phyloP scores from a whole-genome alignment of 2,797 vertebrate genomes.

The Alca torda region DNA sequence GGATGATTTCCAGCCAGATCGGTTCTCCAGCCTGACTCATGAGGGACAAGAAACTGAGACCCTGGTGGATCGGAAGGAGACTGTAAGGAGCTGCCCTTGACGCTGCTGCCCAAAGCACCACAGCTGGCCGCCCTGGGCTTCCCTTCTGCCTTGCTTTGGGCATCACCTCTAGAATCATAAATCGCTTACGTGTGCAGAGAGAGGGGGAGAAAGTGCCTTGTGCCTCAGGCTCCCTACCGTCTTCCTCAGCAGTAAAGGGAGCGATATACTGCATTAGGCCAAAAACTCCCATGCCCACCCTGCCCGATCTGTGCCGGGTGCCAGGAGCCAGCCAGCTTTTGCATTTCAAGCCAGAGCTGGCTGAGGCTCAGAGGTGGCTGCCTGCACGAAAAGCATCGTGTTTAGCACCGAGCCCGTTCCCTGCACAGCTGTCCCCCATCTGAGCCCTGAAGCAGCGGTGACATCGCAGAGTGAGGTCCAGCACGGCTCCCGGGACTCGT shows the following conservation, averaged over 20 bases:
- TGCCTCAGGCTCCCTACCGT: neutral
- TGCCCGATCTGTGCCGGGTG: neutral
- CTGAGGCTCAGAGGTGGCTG: neutral
- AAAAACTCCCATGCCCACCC: neutral
- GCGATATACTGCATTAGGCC: neutral
- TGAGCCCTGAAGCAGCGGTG: rapidly evolving
- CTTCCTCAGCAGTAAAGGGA: neutral
- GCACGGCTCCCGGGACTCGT: rapidly evolving
- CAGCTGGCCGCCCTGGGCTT: neutral
- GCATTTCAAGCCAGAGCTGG: neutral
- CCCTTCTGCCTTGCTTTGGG: neutral
- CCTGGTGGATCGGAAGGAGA: neutral
- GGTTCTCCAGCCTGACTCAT: neutral
- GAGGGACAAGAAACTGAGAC: neutral
- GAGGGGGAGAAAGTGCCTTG: neutral
- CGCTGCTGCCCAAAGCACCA: neutral
- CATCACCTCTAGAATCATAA: neutral
- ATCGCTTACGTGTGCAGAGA: rapidly evolving
- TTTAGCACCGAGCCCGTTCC: neutral
- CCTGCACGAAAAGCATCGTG: rapidly evolving
- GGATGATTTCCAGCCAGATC: neutral
- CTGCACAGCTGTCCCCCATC: neutral
- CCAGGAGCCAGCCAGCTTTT: neutral
- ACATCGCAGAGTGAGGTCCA: rapidly evolving
- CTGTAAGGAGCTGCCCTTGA: neutral